phyloP scores from a whole-genome alignment of 2,113 vertebrate species.

The Panurus biarmicus region DNA sequence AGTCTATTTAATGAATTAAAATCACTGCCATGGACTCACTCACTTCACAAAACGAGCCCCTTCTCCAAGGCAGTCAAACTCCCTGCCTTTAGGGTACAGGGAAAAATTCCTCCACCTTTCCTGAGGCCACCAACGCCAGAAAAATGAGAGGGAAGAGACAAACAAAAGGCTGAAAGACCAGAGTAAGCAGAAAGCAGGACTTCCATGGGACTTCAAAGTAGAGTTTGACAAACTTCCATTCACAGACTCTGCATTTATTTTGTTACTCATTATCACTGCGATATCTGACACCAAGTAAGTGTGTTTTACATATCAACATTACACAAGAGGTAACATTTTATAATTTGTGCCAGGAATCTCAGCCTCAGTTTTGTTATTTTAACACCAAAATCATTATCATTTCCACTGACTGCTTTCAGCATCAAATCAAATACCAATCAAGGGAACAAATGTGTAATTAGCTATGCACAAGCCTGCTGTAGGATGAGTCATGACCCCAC shows the following conservation, averaged over 20 bases:
- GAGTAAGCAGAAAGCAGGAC: neutral
- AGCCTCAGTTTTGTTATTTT: neutral
- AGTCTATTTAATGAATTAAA: neutral
- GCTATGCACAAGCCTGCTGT: rapidly evolving
- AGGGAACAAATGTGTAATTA: neutral
- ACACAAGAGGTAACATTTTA: neutral
- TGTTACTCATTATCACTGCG: rapidly evolving
- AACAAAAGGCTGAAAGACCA: neutral
- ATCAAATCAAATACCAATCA: neutral
- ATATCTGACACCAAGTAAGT: neutral
- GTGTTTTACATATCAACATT: neutral
- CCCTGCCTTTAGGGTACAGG: neutral
- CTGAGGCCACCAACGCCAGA: neutral
- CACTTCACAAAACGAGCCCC: neutral
- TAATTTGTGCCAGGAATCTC: neutral
- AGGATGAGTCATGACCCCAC: neutral
- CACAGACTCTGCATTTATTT: neutral
- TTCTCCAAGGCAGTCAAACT: neutral
- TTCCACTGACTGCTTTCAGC: neutral
- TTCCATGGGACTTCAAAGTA: neutral
- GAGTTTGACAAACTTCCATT: neutral
- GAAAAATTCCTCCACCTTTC: neutral
- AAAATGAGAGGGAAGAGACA: neutral
- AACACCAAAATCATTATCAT: neutral
- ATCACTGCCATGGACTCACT: neutral